These are phyloP conservation scores for Pollimyrus isidori DNA, from an alignment of 2,113 vertebrate species.

Conservation along the genomic window DNA sequence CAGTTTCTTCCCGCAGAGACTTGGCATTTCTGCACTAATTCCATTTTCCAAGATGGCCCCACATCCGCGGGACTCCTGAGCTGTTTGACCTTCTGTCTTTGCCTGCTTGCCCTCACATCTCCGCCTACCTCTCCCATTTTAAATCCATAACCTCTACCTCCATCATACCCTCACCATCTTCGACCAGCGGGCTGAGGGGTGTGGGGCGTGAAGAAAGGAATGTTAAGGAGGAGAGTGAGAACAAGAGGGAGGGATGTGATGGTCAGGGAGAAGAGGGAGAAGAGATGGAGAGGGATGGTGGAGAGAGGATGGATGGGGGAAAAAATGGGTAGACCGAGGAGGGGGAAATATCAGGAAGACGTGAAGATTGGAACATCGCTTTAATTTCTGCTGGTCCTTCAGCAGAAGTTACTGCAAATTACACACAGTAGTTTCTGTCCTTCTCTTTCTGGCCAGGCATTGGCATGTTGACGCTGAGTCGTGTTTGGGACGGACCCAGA, in stretches of 20 bases:
- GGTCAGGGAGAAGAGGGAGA: neutral
- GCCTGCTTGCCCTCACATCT: neutral
- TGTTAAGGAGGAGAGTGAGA: neutral
- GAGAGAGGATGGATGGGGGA: neutral
- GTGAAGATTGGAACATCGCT: neutral
- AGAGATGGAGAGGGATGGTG: neutral
- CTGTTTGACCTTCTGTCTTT: neutral
- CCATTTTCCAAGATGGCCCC: neutral
- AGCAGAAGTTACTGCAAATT: neutral
- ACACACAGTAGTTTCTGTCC: neutral
- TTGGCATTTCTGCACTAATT: neutral
- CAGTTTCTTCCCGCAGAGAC: neutral
- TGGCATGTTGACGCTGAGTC: neutral
- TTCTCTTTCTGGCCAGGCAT: neutral
- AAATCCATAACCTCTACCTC: neutral
- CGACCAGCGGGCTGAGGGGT: neutral
- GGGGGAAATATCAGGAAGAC: neutral
- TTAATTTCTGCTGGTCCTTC: neutral
- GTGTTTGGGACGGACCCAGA: neutral
- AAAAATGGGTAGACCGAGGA: slow-evolving; percentile 5
- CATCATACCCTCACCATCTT: neutral
- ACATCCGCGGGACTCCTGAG: neutral
- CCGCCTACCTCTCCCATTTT: neutral
- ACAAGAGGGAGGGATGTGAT: neutral
- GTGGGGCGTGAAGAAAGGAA: neutral